These are phyloP conservation scores for Drosophila erecta DNA, from an alignment of 1,140 invertebrate genomes.

Conservation along the genomic window DNA sequence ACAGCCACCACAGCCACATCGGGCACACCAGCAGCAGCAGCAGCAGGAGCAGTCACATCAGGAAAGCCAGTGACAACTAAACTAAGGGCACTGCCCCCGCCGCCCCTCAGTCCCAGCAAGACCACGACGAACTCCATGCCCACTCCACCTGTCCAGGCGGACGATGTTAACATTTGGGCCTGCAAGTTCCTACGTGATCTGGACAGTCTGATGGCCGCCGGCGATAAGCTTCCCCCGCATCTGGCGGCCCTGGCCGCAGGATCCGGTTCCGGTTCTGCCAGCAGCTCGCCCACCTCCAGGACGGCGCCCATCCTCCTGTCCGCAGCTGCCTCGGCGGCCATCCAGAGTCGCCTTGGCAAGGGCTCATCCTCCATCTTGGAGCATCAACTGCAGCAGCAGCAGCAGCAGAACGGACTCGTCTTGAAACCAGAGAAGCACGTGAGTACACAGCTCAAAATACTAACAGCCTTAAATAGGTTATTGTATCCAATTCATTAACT, in stretches of 20 bases:
- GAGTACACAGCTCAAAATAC: constrained; percentile 49
- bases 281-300: constrained; percentile 67
- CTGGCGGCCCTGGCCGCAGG: constrained; percentile 42
- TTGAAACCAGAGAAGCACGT: constrained; percentile 84
- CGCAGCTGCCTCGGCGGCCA: constrained; percentile 70
- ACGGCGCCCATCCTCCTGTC: constrained; percentile 76
- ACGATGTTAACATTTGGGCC: constrained; percentile 83
- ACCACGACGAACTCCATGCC: neutral
- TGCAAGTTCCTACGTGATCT: constrained; percentile 83
- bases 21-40: constrained; percentile 13
- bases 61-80: constrained; percentile 70
- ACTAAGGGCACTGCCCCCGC: constrained; percentile 71
- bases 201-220: constrained; percentile 80
- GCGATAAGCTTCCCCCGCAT: constrained; percentile 67
- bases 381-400: constrained; percentile 53
- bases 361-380: constrained; percentile 25
- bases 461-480: too few species aligned
- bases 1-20: constrained; percentile 56
- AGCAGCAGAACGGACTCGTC: constrained; percentile 73
- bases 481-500: too few species aligned
- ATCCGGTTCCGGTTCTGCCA: constrained; percentile 26
- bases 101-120: constrained; percentile 50
- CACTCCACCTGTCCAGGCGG: constrained; percentile 20
- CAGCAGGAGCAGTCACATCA: constrained; percentile 14
- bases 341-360: constrained; percentile 74